Base-by-base conservation (phyloP, 1,140 invertebrate genomes). In the Zophobas atratus region DNA sequence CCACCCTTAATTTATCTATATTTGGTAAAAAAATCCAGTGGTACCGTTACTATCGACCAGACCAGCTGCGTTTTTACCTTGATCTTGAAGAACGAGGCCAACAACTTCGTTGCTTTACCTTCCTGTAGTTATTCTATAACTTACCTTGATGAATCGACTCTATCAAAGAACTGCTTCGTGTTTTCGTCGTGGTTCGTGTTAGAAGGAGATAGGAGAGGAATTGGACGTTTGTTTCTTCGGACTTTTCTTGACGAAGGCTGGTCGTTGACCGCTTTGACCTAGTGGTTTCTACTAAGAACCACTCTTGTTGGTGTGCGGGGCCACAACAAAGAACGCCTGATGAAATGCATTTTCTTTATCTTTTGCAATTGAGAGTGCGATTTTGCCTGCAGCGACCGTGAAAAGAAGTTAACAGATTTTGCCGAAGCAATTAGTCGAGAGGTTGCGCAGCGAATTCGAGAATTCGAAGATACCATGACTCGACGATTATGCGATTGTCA, bases 251-350 rank as follows among this genome's bases (percentile, higher is more conserved):
- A 74, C 70, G 77, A 74, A 74, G 77, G 71, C 67, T 74, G 77
- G 77, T 74, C 77, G 71, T 78, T 78, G 77, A 78, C 70, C 77
- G 70, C 55, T 49, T 56, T 78, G 77, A 70, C 77, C 77, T 78
- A 78, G 77, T 78, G 77, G 77, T 74, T 73, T 63, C 55, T 78
- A 63, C 70, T 74, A 39, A 60, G 39, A 70, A 78, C 71, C 77
- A 78, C 71, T 74, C 53, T 72, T 72, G 38, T 32, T 43, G 49
- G 35, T 32, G 35, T 72, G 76, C 63, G 55, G 76, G 43, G 57
- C 33, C 46, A 70, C 34, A 76, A 60, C 57, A 76, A 76, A 51
- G 57, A 67, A 67, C 38, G 2, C 2, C 49, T 67, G 8, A 33
- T 4, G 6, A 63, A 39, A 63, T 63, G 60, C 60, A 43, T 67